phyloP scores from a whole-genome alignment of 2,113 vertebrate genomes.

The Heteronetta atricapilla region DNA sequence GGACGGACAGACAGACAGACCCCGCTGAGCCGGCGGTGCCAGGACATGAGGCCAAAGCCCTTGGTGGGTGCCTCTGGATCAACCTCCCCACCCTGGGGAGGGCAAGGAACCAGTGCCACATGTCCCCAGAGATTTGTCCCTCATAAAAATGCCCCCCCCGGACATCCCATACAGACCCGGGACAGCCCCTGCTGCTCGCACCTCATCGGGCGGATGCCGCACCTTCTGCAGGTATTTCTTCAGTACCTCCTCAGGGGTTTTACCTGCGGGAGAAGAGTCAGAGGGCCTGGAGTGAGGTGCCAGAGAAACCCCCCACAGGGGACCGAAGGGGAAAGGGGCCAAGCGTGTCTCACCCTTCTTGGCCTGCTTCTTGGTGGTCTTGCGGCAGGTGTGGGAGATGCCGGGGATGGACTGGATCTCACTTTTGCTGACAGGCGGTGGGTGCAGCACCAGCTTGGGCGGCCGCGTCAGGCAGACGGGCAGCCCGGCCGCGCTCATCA shows the following conservation, averaged over 20 bases:
- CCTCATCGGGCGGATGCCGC: conserved; percentile 89
- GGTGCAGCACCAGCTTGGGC: conserved; percentile 90
- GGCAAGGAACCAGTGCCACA: not conserved
- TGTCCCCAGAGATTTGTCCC: accelerated
- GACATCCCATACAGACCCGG: accelerated
- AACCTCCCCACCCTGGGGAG: accelerated
- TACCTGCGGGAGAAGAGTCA: conserved; percentile 67
- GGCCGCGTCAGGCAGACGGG: conserved; percentile 93
- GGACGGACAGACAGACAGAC: accelerated
- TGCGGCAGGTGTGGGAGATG: conserved; percentile 90
- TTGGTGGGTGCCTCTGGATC: too few species aligned
- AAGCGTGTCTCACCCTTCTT: conserved; percentile 86
- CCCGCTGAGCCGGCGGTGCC: accelerated
- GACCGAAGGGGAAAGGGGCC: not conserved
- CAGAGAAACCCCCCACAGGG: not conserved
- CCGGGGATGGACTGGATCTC: conserved; percentile 93
- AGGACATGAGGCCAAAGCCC: accelerated
- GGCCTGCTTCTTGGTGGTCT: conserved; percentile 94
- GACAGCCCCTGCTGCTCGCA: not conserved
- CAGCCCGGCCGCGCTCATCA: conserved; percentile 92
- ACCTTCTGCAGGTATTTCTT: conserved; percentile 94
- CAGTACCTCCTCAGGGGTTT: conserved; percentile 91
- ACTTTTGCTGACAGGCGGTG: conserved; percentile 90
- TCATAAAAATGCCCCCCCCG: not conserved
- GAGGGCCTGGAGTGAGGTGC: not conserved